A percentile compares a stretch with the other conserved stretches of the same genome.
These are phyloP conservation scores for Taphrorychus bicolor DNA, from an alignment of 2,888 invertebrate genomes.

Conservation along the genomic window DNA sequence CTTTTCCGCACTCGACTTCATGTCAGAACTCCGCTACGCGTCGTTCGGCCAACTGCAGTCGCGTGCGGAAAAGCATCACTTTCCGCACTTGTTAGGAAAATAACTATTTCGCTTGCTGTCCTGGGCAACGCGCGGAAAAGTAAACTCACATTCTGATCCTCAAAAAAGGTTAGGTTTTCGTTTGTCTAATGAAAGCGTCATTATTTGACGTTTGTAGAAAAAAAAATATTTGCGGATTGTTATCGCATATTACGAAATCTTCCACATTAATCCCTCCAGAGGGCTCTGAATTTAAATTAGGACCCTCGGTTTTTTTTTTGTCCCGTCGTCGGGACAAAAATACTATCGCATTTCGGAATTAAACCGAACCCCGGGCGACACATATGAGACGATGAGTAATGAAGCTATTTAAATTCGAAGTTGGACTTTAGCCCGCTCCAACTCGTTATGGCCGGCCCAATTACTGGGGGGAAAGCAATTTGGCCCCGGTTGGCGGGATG, in stretches of 20 bases:
- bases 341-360: constrained; percentile 37
- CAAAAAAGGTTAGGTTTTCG: too few species aligned
- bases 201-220: too few species aligned
- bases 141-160: too few species aligned
- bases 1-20: too few species aligned
- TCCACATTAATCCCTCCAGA: background rate
- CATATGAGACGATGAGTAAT: constrained; percentile 44
- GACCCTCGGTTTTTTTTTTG: background rate
- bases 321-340: background rate
- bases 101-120: too few species aligned
- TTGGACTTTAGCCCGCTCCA: constrained; percentile 25
- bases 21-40: too few species aligned
- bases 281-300: constrained; percentile 2
- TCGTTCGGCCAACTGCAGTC: too few species aligned
- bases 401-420: constrained; percentile 46
- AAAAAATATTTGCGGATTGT: background rate
- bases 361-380: constrained; percentile 38
- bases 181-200: too few species aligned
- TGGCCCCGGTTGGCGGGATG: constrained; percentile 6
- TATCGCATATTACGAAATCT: background rate
- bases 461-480: constrained; percentile 8
- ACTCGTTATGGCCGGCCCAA: constrained; percentile 24
- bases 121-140: too few species aligned
- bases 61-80: too few species aligned
- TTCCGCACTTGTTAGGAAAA: too few species aligned